A percentile compares a stretch with the other conserved stretches of the same genome.
Evolutionary conservation across 2,797 vertebrate species (phyloP).

Genomic region (Phyllotis vaccarum): DNA sequence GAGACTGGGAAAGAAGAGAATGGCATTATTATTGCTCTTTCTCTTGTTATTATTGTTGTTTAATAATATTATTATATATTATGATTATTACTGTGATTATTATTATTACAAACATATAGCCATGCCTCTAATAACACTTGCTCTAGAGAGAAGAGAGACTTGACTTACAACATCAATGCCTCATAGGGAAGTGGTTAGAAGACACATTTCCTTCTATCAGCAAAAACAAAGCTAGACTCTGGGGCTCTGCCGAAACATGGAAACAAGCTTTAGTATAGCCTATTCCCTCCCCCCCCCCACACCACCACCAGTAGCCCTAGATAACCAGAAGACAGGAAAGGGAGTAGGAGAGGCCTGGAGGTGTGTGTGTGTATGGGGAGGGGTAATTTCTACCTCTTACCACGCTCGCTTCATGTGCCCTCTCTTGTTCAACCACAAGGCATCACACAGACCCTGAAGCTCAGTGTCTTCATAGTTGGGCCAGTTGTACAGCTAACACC

Average conservation of each 20-base stretch:
- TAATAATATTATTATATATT: too few species aligned
- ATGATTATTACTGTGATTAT: neutral
- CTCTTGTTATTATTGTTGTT: neutral
- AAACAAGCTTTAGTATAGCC: neutral
- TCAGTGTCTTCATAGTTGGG: neutral
- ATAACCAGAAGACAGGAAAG: too few species aligned
- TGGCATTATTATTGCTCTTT: neutral
- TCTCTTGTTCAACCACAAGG: neutral
- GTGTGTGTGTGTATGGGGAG: neutral
- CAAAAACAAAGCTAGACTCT: neutral
- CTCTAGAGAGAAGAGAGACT: conserved; percentile 14
- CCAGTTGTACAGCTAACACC: neutral
- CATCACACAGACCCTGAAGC: neutral
- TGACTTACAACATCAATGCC: neutral
- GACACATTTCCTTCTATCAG: conserved; percentile 44
- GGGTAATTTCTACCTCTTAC: neutral
- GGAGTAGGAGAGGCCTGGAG: neutral
- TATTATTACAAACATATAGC: neutral
- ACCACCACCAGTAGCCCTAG: accelerated
- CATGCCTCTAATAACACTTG: neutral
- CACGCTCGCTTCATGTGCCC: neutral
- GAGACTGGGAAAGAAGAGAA: neutral
- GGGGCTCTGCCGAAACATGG: neutral
- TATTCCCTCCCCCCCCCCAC: too few species aligned
- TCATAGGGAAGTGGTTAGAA: conserved; percentile 65